phyloP scores from a whole-genome alignment of 2,888 invertebrate species.

The Athripsodes cinereus region DNA sequence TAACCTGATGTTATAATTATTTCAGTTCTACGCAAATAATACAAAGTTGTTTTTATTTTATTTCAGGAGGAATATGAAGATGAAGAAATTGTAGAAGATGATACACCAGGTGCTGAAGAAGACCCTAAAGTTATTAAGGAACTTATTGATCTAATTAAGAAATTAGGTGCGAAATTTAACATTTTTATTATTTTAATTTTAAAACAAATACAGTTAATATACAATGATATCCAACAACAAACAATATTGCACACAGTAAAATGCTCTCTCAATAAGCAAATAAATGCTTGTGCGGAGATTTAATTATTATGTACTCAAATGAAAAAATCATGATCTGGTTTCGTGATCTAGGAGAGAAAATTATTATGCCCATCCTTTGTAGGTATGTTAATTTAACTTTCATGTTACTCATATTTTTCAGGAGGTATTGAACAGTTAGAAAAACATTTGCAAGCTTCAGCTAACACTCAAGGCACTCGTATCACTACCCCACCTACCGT shows the following conservation, averaged over 20 bases:
- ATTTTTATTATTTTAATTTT: background rate
- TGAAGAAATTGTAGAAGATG: constrained; percentile 45
- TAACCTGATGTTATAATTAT: too few species aligned
- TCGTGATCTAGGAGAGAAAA: too few species aligned
- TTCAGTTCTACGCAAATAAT: too few species aligned
- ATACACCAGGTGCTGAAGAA: constrained; percentile 52
- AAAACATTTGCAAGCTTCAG: constrained; percentile 59
- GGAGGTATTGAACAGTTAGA: constrained; percentile 82
- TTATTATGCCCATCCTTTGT: background rate
- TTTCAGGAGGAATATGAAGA: constrained; percentile 46
- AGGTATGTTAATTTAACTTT: constrained; percentile 4
- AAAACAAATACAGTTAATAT: too few species aligned
- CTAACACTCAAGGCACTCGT: constrained; percentile 33
- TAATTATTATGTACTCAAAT: too few species aligned
- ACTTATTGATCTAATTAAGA: constrained; percentile 74
- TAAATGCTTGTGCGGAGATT: too few species aligned
- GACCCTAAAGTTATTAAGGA: constrained; percentile 77
- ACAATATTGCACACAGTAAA: background rate
- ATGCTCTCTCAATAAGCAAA: background rate
- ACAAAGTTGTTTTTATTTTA: too few species aligned
- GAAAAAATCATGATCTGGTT: too few species aligned
- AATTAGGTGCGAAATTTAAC: constrained; percentile 58
- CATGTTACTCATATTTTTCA: constrained; percentile 32
- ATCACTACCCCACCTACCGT: constrained; percentile 60
- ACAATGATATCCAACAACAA: too few species aligned